Evolutionary conservation across 2,888 invertebrate genomes (phyloP), one percentile per base, ranked within the genome.

Genomic region (Coenonympha arcania): DNA sequence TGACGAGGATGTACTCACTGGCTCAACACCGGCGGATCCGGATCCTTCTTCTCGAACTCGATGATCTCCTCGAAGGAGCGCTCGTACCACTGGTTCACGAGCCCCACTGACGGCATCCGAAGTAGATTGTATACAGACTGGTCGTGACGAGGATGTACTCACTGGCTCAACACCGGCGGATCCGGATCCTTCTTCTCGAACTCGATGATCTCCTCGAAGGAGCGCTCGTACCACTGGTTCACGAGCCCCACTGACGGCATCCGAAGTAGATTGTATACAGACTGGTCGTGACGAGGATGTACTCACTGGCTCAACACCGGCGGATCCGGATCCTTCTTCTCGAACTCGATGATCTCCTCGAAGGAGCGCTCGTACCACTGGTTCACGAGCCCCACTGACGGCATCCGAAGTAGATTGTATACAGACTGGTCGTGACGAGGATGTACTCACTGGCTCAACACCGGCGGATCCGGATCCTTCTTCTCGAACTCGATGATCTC

Each of bases 161-260:
- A 94, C 93, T 89, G 90, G 64, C 89, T 89, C 55, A 94, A 76
- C 50, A 90, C 90, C 1, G 78, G 75, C 34, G 89, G 88, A 15
- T 89, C 90, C 3, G 93, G 89, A 8, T 94, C 93, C 60, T 90
- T 89, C 71, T 93, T 92, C 83, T 99, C 98, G 75, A 96, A 99
- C 70, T 93, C 91, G 52, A 98, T 90, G 61, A 99, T 9, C 3
- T 1, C 9, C 6, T 26, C 24, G 3, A 26, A 9, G 9, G 6
- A 6, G 9, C 24, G 8, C 8, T 6, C 9, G 1, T 8, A 26
- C 24, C 9, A 26, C 24, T 26, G 24, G 24, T 26, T 26, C 24
- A 26, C 9, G 9, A 26, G 24, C 13, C 92, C 90, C 8, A 6
- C 9, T 26, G 24, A 26, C 24, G 24, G 3, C 24, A 26, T 9